Percentiles rank a stretch among this genome's conserved stretches.
Evolutionary conservation across 2,113 vertebrate genomes (phyloP).

Genomic region (Oryzias celebensis): DNA sequence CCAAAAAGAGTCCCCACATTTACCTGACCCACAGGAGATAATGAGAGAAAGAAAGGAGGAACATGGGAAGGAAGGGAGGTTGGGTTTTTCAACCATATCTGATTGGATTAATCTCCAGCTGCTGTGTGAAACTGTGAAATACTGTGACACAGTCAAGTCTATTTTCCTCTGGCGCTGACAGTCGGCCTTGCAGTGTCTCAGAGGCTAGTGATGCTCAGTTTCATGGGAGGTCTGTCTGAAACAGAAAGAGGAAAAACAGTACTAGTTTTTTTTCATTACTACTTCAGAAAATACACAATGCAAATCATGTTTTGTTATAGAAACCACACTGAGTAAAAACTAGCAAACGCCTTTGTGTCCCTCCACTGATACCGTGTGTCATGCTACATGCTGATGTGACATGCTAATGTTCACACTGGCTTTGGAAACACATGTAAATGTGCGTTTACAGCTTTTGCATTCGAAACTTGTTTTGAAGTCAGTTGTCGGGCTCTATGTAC

Average conservation of each 20-base stretch:
- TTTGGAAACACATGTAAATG: too few species aligned
- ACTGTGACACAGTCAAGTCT: constrained; percentile 38
- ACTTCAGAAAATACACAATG: not conserved
- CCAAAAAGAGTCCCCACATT: constrained; percentile 20
- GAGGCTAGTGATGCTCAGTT: constrained; percentile 59
- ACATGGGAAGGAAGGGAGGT: not conserved
- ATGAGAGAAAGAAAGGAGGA: constrained; percentile 34
- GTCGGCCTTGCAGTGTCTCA: constrained; percentile 53
- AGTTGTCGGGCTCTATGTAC: too few species aligned
- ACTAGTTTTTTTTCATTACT: not conserved
- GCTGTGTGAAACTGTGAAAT: constrained; percentile 57
- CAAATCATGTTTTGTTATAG: not conserved
- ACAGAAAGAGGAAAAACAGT: not conserved
- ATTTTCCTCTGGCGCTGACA: constrained; percentile 41
- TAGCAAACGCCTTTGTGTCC: constrained; percentile 18
- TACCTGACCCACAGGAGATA: constrained; percentile 28
- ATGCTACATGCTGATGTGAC: constrained; percentile 7
- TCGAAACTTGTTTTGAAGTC: too few species aligned
- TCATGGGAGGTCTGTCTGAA: constrained; percentile 25
- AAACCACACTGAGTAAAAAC: constrained; percentile 1
- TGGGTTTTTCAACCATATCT: constrained; percentile 51
- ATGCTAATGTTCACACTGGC: too few species aligned
- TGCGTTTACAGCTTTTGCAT: too few species aligned
- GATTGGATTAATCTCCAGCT: constrained; percentile 70
- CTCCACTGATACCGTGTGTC: constrained; percentile 22